Conservation (phyloP, 1,140 invertebrate species). For the Diorhabda elongata region DNA sequence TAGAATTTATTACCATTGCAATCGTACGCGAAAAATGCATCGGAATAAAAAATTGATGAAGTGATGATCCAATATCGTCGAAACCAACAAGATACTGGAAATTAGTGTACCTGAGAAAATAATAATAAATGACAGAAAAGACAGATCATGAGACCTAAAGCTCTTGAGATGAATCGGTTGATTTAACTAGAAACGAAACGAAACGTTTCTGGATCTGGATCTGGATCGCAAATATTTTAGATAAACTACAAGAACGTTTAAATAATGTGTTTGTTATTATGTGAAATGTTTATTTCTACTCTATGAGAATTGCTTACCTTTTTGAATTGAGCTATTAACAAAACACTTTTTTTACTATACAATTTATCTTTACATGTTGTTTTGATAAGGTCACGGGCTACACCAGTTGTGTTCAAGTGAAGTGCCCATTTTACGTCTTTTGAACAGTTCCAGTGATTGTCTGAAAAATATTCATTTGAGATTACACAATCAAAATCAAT, state of each 20-base stretch:
- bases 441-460: conserved; percentile 58
- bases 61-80: no score
- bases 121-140: no score
- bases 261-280: not conserved
- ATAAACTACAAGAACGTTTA: not conserved
- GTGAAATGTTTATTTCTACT: not conserved
- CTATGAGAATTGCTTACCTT: conserved; percentile 44
- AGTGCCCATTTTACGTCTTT: conserved; percentile 55
- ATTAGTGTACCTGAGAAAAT: no score
- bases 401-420: conserved; percentile 45
- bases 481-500: not conserved
- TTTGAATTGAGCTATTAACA: conserved; percentile 55
- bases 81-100: no score
- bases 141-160: no score
- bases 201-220: not conserved
- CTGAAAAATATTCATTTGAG: conserved; percentile 39
- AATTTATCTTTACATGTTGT: conserved; percentile 50
- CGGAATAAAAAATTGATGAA: no score
- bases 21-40: no score
- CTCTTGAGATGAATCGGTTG: no score
- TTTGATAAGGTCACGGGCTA: conserved; percentile 51
- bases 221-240: not conserved
- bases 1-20: no score
- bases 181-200: no score
- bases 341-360: conserved; percentile 49